Conservation (phyloP, 1,140 invertebrate species). For the Aphaenogaster ashmeadi region DNA sequence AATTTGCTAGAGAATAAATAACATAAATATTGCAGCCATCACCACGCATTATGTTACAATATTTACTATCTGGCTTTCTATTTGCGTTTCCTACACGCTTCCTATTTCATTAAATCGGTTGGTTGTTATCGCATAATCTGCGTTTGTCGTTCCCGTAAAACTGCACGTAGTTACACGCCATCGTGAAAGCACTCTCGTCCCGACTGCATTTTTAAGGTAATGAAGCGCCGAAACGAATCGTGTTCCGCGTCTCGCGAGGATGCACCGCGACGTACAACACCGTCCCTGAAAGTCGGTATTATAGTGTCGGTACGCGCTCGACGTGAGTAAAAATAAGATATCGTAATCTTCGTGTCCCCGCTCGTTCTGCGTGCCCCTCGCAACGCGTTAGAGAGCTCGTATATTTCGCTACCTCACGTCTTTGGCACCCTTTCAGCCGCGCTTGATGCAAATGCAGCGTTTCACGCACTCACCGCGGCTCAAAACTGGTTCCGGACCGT, state of each 20-base stretch:
- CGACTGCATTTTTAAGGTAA: slow-evolving; percentile 23
- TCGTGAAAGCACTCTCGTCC: slow-evolving; percentile 19
- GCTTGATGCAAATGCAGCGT: slow-evolving; percentile 42
- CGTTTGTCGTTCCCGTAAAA: slow-evolving; percentile 21
- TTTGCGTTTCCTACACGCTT: slow-evolving; percentile 11
- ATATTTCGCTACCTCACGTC: slow-evolving; percentile 15
- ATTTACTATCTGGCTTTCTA: not conserved
- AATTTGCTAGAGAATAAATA: not conserved
- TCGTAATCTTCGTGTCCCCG: slow-evolving; percentile 44
- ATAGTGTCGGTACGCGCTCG: not conserved
- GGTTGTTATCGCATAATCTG: slow-evolving; percentile 5
- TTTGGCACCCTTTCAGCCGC: slow-evolving; percentile 39
- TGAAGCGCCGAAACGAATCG: not conserved
- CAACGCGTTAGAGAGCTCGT: slow-evolving; percentile 29
- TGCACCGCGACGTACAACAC: slow-evolving; percentile 8
- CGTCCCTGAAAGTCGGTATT: slow-evolving; percentile 45
- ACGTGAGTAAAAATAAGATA: slow-evolving; percentile 46
- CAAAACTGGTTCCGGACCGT: slow-evolving; percentile 9
- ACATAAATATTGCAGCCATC: slow-evolving; percentile 7
- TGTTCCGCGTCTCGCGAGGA: not conserved
- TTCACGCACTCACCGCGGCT: not conserved
- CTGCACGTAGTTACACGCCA: slow-evolving; percentile 6
- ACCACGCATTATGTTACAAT: not conserved
- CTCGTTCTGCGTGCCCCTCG: not conserved
- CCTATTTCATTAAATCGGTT: slow-evolving; percentile 35